Conservation (phyloP, 1,140 invertebrate genomes). For the Zaprionus taronus region DNA sequence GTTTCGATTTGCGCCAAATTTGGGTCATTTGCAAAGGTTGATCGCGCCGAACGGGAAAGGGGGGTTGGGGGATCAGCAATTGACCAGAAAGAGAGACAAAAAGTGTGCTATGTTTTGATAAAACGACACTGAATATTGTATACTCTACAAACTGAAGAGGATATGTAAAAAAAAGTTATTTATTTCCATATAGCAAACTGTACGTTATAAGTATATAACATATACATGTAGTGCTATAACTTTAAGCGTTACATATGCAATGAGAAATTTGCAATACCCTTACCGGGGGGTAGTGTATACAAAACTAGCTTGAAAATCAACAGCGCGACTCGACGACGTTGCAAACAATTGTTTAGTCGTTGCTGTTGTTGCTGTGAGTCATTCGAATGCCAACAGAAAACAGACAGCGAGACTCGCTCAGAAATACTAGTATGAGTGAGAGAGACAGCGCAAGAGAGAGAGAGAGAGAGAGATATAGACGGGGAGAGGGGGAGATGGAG, state of each 20-base stretch:
- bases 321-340: slow-evolving; percentile 35
- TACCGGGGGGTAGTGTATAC: background rate
- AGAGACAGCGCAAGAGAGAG: background rate
- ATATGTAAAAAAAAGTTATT: background rate
- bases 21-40: slow-evolving; percentile 68
- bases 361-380: slow-evolving; percentile 42
- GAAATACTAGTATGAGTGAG: background rate
- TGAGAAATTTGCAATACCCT: background rate
- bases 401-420: slow-evolving; percentile 3
- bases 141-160: background rate
- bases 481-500: background rate
- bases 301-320: slow-evolving; percentile 25
- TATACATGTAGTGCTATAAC: background rate
- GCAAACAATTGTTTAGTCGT: slow-evolving; percentile 41
- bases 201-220: background rate
- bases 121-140: background rate
- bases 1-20: slow-evolving; percentile 61
- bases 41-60: slow-evolving; percentile 31
- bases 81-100: slow-evolving; percentile 40
- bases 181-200: too few relatives aligned
- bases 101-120: background rate
- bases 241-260: background rate
- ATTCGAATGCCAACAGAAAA: slow-evolving; percentile 43
- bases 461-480: background rate
- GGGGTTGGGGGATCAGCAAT: slow-evolving; percentile 16